phyloP scores from a whole-genome alignment of 1,140 invertebrate species.

The Manduca sexta region DNA sequence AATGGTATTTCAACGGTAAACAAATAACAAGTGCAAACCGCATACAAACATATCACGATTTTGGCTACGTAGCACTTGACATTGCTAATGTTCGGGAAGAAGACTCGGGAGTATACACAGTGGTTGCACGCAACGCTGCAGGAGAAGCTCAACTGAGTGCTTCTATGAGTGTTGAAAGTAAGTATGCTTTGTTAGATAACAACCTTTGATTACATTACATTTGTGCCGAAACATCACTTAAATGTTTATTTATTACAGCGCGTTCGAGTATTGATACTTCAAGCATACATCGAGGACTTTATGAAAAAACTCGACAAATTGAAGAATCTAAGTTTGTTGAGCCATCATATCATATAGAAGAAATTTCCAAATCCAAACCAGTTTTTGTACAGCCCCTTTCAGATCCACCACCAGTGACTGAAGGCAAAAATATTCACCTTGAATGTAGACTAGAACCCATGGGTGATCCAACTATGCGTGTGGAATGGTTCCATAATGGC shows the following conservation, averaged over 20 bases:
- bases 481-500: constrained; percentile 97
- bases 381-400: constrained; percentile 90
- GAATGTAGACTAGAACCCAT: constrained; percentile 94
- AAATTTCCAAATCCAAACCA: constrained; percentile 94
- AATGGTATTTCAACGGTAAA: constrained; percentile 94
- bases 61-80: constrained; percentile 95
- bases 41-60: constrained; percentile 95
- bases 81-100: constrained; percentile 90
- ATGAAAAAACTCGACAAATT: constrained; percentile 90
- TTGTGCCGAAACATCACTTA: background rate
- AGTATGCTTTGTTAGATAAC: constrained; percentile 55
- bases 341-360: constrained; percentile 91
- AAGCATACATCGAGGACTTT: constrained; percentile 88
- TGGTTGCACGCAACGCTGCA: constrained; percentile 89
- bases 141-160: constrained; percentile 89
- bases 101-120: constrained; percentile 90
- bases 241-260: constrained; percentile 72
- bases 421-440: constrained; percentile 93
- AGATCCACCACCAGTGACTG: constrained; percentile 86
- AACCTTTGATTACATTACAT: background rate
- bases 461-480: constrained; percentile 95
- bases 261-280: constrained; percentile 90
- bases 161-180: constrained; percentile 91
- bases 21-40: constrained; percentile 87
- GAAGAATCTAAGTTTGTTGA: constrained; percentile 90